phyloP scores from a whole-genome alignment of 2,113 vertebrate species.

The Uria lomvia region DNA sequence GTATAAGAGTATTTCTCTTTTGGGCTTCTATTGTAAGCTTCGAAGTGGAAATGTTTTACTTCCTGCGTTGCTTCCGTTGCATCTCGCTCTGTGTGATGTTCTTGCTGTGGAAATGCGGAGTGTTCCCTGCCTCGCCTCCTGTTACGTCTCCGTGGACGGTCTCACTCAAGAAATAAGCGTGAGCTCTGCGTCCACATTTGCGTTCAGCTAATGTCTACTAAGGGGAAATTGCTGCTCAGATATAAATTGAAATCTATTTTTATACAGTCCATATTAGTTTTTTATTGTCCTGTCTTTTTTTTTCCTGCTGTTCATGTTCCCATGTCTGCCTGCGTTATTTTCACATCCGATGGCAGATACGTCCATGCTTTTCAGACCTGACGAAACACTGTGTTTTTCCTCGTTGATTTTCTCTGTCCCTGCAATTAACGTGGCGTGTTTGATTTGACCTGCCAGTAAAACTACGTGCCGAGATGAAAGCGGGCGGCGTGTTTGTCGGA shows the following conservation, averaged over 20 bases:
- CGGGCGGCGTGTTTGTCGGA: not conserved
- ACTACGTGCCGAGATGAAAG: not conserved
- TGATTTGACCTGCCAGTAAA: not conserved
- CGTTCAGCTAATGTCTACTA: rapidly evolving
- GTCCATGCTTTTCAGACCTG: not conserved
- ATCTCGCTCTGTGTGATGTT: rapidly evolving
- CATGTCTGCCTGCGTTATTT: not conserved
- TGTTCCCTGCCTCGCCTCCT: rapidly evolving
- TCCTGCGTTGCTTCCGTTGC: not conserved
- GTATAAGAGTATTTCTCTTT: not conserved
- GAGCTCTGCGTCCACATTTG: rapidly evolving
- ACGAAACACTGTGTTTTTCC: not conserved
- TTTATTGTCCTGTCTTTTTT: not conserved
- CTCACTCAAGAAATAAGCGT: rapidly evolving
- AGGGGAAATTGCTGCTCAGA: not conserved
- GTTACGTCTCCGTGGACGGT: rapidly evolving
- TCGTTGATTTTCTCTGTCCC: not conserved
- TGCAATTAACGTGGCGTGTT: not conserved
- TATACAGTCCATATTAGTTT: rapidly evolving
- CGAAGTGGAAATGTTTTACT: not conserved
- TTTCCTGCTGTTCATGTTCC: not conserved
- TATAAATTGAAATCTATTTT: not conserved
- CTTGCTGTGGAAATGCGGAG: not conserved
- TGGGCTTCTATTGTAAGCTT: not conserved
- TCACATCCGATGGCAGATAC: not conserved